phyloP scores from a whole-genome alignment of 2,113 vertebrate genomes.

The Chinchilla lanigera region DNA sequence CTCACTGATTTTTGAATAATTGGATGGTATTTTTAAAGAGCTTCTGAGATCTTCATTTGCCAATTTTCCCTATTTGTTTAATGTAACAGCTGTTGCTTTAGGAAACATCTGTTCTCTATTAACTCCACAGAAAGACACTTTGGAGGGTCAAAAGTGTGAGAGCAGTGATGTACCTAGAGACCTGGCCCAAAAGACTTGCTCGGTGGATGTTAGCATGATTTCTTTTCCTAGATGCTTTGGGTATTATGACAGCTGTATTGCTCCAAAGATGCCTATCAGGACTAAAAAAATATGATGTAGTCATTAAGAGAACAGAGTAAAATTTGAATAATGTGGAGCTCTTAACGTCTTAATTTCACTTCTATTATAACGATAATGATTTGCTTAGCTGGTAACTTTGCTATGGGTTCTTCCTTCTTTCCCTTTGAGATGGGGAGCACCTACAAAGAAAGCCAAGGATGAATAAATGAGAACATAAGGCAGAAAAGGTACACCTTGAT shows the following conservation, averaged over 20 bases:
- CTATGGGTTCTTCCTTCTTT: background rate
- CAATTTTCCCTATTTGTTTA: slow-evolving; percentile 73
- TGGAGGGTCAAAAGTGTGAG: slow-evolving; percentile 61
- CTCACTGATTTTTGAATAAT: slow-evolving; percentile 42
- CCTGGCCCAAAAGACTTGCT: background rate
- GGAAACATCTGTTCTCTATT: slow-evolving; percentile 80
- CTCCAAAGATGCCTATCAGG: background rate
- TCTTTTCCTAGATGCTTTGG: background rate
- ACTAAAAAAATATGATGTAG: slow-evolving; percentile 35
- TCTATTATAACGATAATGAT: slow-evolving; percentile 34
- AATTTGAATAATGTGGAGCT: background rate
- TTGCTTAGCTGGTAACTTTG: background rate
- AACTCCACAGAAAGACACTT: slow-evolving; percentile 75
- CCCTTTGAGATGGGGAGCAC: background rate
- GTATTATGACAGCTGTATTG: background rate
- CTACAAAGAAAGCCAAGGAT: background rate
- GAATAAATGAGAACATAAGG: background rate
- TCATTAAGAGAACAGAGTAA: background rate
- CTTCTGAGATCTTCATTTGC: slow-evolving; percentile 58
- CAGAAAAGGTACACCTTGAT: background rate
- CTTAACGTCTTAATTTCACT: slow-evolving; percentile 17
- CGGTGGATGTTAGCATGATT: background rate
- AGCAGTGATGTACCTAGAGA: slow-evolving; percentile 54
- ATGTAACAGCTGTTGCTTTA: slow-evolving; percentile 76
- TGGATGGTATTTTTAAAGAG: slow-evolving; percentile 54